Base-by-base conservation (phyloP, 2,113 vertebrate species). In the Labeo catla region DNA sequence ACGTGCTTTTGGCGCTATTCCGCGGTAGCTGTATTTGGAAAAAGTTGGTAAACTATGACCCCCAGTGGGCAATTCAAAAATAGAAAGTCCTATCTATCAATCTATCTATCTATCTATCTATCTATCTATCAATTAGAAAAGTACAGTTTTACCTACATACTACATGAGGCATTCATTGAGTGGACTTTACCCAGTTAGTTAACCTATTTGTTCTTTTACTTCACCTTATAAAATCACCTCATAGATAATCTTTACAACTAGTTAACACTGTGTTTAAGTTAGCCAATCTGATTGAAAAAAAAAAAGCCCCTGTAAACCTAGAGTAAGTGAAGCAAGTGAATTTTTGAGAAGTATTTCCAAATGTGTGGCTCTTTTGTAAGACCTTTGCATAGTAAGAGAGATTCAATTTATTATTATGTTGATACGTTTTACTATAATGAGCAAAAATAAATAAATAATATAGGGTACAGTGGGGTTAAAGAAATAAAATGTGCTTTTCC, bases 41-140 rank as follows among this genome's bases (percentile, higher is more conserved):
- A 21, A 70, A 39, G 28, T 70, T 52, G 47, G 63, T 70, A 16
- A 66, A 82, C 65, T 39, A 21, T 82, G 80, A 66, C 80, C 23
- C 16, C 80, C 47, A 52, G 80, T 82, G 80, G 80, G 23, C 47
- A 49, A 52, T 39, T 36, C 3, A 36, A 12, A 82, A 50, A 52
- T n/a, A 45, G 15, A 45, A 45, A 45, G 43, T 45, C 43, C 50
- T 52, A 2, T 59, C 54, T 21, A 2, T 57, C 54, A 8, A 8
- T 23, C 8, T 61, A 8, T 12, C 63, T 68, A 13, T 66, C 63
- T 65, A 2, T 65, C 61, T 16, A 2, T 70, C 15, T 70, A 0
- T 39, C 28, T 9, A 0, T 65, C 12, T n/a, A n/a, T 28, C 0
- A 1, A 2, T 28, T 28, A 28, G 28, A 28, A 28, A 28, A 28